Percentiles rank a stretch among this genome's conserved stretches.
phyloP scores from a whole-genome alignment of 2,113 vertebrate species.

The Gavia stellata region DNA sequence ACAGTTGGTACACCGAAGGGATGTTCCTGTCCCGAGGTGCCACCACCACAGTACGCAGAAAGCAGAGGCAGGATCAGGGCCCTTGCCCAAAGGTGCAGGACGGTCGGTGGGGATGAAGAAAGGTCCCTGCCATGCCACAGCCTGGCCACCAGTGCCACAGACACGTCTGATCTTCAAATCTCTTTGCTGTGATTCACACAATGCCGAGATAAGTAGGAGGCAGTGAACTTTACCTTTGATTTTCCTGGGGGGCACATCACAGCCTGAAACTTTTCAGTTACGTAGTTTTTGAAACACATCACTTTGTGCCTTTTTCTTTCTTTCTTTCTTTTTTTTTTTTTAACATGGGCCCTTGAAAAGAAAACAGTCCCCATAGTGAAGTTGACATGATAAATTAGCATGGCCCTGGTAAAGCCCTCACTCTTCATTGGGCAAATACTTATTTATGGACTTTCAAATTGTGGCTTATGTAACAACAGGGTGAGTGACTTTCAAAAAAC shows the following conservation, averaged over 20 bases:
- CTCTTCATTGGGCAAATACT: constrained; percentile 60
- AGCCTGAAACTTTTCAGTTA: not conserved
- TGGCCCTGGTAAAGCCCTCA: constrained; percentile 36
- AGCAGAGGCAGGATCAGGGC: not conserved
- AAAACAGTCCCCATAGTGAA: constrained; percentile 20
- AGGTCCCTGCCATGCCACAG: not conserved
- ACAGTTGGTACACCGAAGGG: not conserved
- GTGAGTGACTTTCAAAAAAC: constrained; percentile 52
- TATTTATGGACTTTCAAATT: constrained; percentile 49
- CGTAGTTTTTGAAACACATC: not conserved
- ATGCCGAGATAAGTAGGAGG: not conserved
- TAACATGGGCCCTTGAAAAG: not conserved
- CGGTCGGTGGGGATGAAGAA: not conserved
- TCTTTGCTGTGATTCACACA: not conserved
- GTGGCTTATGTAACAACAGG: constrained; percentile 27
- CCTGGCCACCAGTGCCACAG: not conserved
- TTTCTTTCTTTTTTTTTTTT: not conserved
- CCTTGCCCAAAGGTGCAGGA: not conserved
- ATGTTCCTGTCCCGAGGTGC: not conserved
- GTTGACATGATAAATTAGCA: constrained; percentile 60
- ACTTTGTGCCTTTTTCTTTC: not conserved
- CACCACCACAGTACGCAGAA: not conserved
- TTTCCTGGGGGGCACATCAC: not conserved
- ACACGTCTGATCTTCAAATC: not conserved
- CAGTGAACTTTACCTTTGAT: not conserved